Base-by-base conservation (phyloP, 1,140 invertebrate genomes). In the Dreissena rostriformis region DNA sequence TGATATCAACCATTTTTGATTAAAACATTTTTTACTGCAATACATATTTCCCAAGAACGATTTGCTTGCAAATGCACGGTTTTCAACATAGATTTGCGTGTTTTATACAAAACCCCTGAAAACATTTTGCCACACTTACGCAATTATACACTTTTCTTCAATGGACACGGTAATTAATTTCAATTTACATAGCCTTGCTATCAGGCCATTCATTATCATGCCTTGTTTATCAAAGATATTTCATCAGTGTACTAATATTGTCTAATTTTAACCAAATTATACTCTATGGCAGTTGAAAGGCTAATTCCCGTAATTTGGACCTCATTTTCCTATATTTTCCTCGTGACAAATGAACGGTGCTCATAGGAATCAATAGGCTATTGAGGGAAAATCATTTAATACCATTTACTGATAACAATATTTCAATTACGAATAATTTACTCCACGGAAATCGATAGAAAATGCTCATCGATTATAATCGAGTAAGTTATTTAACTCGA, bases 81-180 rank as follows among this genome's bases (percentile, higher is more conserved):
- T 8, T 39, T 39, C 39, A n/a, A n/a, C n/a, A 39, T 39, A 39
- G 8, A 5, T 39, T 39, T 39, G 39, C 39, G 39, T 39, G 8
- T 39, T 39, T 39, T 39, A 39, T 39, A 39, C 39, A 39, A 39
- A 39, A 39, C 39, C 39, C 39, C 39, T 39, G 39, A 39, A 39
- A 39, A 39, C 8, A 39, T 39, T 57, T 78, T 29, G 57, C 77
- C 28, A 71, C 55, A 79, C 77, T 79, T 79, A 79, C 70, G 77
- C 77, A 79, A 79, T 79, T 79, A 79, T 57, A 61, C 52, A 29
- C 49, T 71, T 79, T 70, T 70, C 67, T 52, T 71, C 66, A 28
- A 79, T 79, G 77, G 70, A 68, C 57, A 79, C 29, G 29, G 67
- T 79, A 79, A 79, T 79, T 79, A 79, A 79, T 79, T 79, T 79